Percentiles rank a stretch among this genome's conserved stretches.
phyloP scores from a whole-genome alignment of 2,888 invertebrate genomes.

The Catotricha subobsoleta region DNA sequence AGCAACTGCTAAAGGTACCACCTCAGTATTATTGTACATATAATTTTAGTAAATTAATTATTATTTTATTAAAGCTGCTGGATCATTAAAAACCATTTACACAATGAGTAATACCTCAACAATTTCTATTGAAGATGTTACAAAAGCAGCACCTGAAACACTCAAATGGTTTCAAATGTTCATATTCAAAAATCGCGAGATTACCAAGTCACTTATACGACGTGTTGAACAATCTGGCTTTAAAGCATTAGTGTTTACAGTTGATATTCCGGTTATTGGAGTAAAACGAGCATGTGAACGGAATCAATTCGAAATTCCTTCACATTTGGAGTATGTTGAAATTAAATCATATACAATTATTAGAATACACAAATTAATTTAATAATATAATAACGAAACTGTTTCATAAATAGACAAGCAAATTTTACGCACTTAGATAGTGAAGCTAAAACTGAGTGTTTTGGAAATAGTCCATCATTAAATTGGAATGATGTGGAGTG shows the following conservation, averaged over 20 bases:
- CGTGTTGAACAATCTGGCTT: constrained; percentile 72
- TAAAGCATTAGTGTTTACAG: constrained; percentile 70
- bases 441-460: constrained; percentile 28
- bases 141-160: constrained; percentile 51
- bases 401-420: too few relatives aligned
- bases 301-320: constrained; percentile 68
- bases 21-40: too few relatives aligned
- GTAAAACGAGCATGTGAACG: constrained; percentile 60
- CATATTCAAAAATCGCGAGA: constrained; percentile 66
- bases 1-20: constrained; percentile 42
- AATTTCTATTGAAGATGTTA: constrained; percentile 74
- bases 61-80: too few relatives aligned
- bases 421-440: constrained; percentile 49
- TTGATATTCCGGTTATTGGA: constrained; percentile 80
- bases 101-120: constrained; percentile 75
- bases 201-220: constrained; percentile 51
- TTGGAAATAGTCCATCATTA: constrained; percentile 60
- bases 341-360: too few relatives aligned
- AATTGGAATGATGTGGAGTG: constrained; percentile 79
- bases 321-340: constrained; percentile 55
- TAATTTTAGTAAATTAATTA: too few relatives aligned
- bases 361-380: too few relatives aligned
- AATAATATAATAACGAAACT: too few relatives aligned
- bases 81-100: constrained; percentile 52
- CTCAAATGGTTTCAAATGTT: constrained; percentile 86